A percentile compares a stretch with the other conserved stretches of the same genome.
These are phyloP conservation scores for Aphidius ervi DNA, from an alignment of 1,140 invertebrate genomes.

Conservation along the genomic window DNA sequence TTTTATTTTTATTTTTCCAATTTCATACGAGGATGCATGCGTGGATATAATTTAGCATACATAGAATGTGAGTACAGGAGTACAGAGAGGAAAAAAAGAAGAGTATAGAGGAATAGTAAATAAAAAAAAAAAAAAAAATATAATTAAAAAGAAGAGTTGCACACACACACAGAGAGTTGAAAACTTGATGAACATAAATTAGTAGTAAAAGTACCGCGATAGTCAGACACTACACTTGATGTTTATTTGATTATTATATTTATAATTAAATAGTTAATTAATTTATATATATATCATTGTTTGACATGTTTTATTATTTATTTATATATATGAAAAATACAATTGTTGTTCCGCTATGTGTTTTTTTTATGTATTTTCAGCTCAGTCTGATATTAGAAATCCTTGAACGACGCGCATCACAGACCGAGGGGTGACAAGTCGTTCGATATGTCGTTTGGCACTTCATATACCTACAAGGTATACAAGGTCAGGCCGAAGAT, in stretches of 20 bases:
- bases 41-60: too few species aligned
- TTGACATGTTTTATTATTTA: neutral
- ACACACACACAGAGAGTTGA: neutral
- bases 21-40: too few species aligned
- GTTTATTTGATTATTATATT: constrained; percentile 5
- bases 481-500: constrained; percentile 27
- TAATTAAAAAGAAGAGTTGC: too few species aligned
- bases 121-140: too few species aligned
- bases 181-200: constrained; percentile 11
- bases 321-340: neutral
- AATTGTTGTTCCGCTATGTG: neutral
- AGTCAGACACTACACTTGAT: constrained; percentile 15
- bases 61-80: too few species aligned
- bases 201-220: constrained; percentile 14
- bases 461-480: constrained; percentile 30
- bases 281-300: too few species aligned
- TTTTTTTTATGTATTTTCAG: constrained; percentile 26
- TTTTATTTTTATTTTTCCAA: too few species aligned
- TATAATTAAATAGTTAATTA: neutral
- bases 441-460: constrained; percentile 29
- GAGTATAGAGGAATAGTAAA: too few species aligned
- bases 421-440: constrained; percentile 22
- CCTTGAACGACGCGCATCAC: constrained; percentile 23
- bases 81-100: too few species aligned
- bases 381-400: constrained; percentile 23